Evolutionary conservation across 2,113 vertebrate species (phyloP).

Genomic region (Amphiprion percula): DNA sequence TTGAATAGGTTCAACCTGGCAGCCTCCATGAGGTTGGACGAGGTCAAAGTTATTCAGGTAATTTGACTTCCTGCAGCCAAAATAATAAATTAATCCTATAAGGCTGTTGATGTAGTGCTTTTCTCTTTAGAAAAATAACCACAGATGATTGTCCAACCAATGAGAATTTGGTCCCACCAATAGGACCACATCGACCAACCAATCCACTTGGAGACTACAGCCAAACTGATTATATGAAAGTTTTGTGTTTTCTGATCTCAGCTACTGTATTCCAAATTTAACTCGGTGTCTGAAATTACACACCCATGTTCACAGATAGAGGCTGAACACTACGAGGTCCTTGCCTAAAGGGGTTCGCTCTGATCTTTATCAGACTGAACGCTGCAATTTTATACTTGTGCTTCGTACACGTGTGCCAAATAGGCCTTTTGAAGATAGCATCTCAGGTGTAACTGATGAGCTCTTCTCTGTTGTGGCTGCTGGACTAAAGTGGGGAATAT

Average conservation of each 20-base stretch:
- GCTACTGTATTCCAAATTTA: not conserved
- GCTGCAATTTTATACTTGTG: slow-evolving; percentile 32
- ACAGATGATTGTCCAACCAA: no score
- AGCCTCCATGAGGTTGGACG: no score
- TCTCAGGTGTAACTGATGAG: slow-evolving; percentile 53
- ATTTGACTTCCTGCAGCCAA: no score
- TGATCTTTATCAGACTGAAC: slow-evolving; percentile 55
- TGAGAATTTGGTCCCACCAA: not conserved
- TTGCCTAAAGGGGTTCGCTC: slow-evolving; percentile 26
- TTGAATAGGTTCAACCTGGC: no score
- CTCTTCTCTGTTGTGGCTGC: slow-evolving; percentile 20
- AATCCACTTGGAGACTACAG: no score
- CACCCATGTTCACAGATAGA: slow-evolving; percentile 12
- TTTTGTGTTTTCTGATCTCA: not conserved
- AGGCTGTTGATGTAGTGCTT: no score
- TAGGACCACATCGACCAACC: no score
- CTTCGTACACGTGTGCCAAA: slow-evolving; percentile 23
- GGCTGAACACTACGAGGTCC: not conserved
- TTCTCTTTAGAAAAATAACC: no score
- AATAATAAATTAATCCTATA: no score
- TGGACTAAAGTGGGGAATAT: slow-evolving; percentile 58
- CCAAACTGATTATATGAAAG: not conserved
- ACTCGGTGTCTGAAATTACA: slow-evolving; percentile 8
- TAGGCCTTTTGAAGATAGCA: slow-evolving; percentile 63
- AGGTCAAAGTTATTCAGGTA: no score